Evolutionary conservation across 2,888 invertebrate genomes (phyloP).

Genomic region (Apomyelois bistriatella): DNA sequence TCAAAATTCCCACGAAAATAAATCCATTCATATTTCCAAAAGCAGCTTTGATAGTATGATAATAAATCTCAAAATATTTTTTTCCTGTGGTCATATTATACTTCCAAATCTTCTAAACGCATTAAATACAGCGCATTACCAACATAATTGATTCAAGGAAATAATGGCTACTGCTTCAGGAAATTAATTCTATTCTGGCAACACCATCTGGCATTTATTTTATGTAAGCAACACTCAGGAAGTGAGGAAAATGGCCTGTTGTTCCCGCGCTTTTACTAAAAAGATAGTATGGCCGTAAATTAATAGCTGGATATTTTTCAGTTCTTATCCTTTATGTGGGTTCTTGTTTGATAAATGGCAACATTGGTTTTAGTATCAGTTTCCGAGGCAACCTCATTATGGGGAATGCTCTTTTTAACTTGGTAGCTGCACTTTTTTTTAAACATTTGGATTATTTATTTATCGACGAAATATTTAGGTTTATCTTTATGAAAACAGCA

Average conservation of each 20-base stretch:
- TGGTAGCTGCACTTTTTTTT: neutral
- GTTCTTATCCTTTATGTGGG: slow-evolving; percentile 11
- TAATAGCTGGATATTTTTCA: slow-evolving; percentile 16
- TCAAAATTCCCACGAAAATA: no score
- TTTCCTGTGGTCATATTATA: neutral
- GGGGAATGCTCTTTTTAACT: neutral
- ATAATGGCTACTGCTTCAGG: slow-evolving; percentile 9
- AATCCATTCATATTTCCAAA: no score
- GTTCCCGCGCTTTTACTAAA: slow-evolving; percentile 9
- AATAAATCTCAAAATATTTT: no score
- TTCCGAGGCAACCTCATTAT: slow-evolving; percentile 2
- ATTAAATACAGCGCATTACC: neutral
- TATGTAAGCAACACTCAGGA: slow-evolving; percentile 3
- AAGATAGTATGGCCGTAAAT: slow-evolving; percentile 12
- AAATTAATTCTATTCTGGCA: slow-evolving; percentile 12
- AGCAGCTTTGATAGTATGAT: no score
- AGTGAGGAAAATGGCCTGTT: slow-evolving; percentile 9
- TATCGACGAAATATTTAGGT: neutral
- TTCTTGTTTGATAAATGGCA: slow-evolving; percentile 11
- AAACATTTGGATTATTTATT: neutral
- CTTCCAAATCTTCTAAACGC: neutral
- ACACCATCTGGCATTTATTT: slow-evolving; percentile 9
- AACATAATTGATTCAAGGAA: slow-evolving; percentile 10
- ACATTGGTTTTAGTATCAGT: slow-evolving; percentile 10
- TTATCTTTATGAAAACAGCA: no score